Evolutionary conservation across 1,140 invertebrate species (phyloP).

Genomic region (Diachasmimorpha longicaudata): DNA sequence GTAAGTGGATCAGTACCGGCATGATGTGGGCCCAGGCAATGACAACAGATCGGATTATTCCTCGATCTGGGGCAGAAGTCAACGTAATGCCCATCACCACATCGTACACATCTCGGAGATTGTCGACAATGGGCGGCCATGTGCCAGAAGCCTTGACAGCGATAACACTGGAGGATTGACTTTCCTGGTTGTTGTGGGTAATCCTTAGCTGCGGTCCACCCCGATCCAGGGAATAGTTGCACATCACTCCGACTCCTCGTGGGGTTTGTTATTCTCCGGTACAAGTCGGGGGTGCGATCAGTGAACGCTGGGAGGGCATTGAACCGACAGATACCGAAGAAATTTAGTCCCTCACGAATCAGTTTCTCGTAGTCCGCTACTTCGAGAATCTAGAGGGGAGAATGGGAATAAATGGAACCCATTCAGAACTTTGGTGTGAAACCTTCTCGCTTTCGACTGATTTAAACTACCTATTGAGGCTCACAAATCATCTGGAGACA

Average conservation of each 20-base stretch:
- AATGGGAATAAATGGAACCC: too few relatives aligned
- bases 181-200: background rate
- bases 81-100: slow-evolving; percentile 63
- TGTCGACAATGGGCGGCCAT: slow-evolving; percentile 63
- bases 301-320: slow-evolving; percentile 47
- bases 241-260: background rate
- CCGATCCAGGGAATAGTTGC: background rate
- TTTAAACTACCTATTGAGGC: too few relatives aligned
- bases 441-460: too few relatives aligned
- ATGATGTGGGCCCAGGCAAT: slow-evolving; percentile 64
- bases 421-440: too few relatives aligned
- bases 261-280: background rate
- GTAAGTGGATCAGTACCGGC: slow-evolving; percentile 48
- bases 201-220: background rate
- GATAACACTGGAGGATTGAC: slow-evolving; percentile 58
- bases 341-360: slow-evolving; percentile 58
- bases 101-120: slow-evolving; percentile 62
- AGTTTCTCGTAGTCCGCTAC: slow-evolving; percentile 56
- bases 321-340: slow-evolving; percentile 60
- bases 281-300: background rate
- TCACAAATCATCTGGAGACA: too few relatives aligned
- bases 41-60: slow-evolving; percentile 63
- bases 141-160: slow-evolving; percentile 67
- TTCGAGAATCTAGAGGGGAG: slow-evolving; percentile 52
- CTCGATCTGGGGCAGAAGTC: slow-evolving; percentile 61